Percentiles rank a stretch among this genome's conserved stretches.
phyloP scores from a whole-genome alignment of 2,113 vertebrate species.

The Oreochromis niloticus region DNA sequence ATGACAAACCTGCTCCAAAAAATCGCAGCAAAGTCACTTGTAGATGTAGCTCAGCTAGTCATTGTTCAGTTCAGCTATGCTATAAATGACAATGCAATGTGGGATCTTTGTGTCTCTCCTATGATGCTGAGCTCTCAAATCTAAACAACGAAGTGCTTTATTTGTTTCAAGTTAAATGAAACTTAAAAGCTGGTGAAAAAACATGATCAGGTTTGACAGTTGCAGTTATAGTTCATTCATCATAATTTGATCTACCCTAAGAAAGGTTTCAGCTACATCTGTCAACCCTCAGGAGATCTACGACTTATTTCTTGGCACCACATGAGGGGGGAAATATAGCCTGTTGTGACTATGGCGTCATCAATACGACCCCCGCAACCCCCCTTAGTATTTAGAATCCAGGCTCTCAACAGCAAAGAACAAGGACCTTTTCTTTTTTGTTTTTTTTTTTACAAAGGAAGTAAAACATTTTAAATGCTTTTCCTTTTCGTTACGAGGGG shows the following conservation, averaged over 20 bases:
- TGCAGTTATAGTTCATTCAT: neutral
- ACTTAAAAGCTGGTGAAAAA: neutral
- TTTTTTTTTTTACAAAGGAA: neutral
- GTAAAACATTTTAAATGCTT: constrained; percentile 25
- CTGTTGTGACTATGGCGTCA: constrained; percentile 30
- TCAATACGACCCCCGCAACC: neutral
- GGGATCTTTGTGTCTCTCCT: neutral
- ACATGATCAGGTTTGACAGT: neutral
- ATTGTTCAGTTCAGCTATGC: neutral
- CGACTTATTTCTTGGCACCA: constrained; percentile 31
- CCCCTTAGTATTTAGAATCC: neutral
- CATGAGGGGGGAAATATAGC: constrained; percentile 28
- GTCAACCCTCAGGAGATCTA: constrained; percentile 37
- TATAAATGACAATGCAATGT: neutral
- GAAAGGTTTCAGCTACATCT: constrained; percentile 21
- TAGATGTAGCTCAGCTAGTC: neutral
- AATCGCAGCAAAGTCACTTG: neutral
- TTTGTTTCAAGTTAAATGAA: neutral
- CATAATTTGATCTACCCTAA: constrained; percentile 22
- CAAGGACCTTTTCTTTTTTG: neutral
- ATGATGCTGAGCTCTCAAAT: neutral
- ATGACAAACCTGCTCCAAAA: neutral
- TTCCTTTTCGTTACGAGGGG: constrained; percentile 35
- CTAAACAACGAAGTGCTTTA: neutral
- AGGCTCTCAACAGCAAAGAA: constrained; percentile 22